Conservation (phyloP, 2,113 vertebrate genomes). For the Gallinago media region DNA sequence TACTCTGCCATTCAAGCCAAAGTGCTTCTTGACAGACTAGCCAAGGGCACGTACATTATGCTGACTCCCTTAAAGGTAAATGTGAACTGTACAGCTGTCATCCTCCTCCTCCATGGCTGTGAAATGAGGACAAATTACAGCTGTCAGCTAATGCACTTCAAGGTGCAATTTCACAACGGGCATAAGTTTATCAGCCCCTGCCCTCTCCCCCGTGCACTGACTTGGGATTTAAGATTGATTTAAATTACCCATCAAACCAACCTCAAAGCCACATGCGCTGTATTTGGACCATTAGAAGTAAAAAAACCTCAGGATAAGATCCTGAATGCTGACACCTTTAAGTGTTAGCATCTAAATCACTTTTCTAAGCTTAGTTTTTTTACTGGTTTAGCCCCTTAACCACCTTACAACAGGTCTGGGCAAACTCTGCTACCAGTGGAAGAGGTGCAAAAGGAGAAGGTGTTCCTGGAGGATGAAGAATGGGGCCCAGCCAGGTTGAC, state of each 20-base stretch:
- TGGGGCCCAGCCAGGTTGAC: accelerated
- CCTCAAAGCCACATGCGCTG: background rate
- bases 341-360: background rate
- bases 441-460: background rate
- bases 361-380: background rate
- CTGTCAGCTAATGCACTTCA: background rate
- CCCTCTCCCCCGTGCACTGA: background rate
- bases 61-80: background rate
- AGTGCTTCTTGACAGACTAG: background rate
- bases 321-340: background rate
- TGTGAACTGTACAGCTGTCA: background rate
- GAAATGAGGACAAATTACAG: background rate
- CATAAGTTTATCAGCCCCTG: background rate
- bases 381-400: background rate
- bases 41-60: background rate
- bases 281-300: background rate
- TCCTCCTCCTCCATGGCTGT: accelerated
- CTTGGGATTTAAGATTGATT: background rate
- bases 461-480: background rate
- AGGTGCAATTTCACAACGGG: too few species aligned
- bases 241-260: background rate
- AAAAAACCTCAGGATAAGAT: background rate
- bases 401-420: background rate
- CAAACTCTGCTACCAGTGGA: background rate
- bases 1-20: background rate